phyloP scores from a whole-genome alignment of 2,888 invertebrate genomes.

The Salticus scenicus region DNA sequence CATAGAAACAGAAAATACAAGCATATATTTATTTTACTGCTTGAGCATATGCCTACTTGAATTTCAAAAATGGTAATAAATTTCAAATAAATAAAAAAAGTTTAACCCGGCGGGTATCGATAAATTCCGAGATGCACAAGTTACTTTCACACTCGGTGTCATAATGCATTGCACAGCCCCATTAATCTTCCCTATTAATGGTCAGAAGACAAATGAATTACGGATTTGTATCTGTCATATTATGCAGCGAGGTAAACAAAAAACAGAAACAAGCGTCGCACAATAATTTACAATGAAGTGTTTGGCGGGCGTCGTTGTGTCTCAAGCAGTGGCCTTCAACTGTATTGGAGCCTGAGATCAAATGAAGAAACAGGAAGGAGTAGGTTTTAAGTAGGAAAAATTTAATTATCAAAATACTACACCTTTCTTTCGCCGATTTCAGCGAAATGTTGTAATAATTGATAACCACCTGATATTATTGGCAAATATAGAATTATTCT shows the following conservation, averaged over 20 bases:
- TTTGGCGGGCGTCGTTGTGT: neutral
- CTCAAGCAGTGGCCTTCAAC: neutral
- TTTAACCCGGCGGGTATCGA: neutral
- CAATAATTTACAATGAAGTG: slow-evolving; percentile 10
- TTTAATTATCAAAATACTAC: too few relatives aligned
- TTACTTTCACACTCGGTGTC: neutral
- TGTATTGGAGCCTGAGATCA: neutral
- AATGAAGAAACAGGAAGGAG: neutral
- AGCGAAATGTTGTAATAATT: too few relatives aligned
- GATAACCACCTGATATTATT: neutral
- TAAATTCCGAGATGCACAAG: neutral
- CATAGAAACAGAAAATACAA: too few relatives aligned
- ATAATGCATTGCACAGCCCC: too few relatives aligned
- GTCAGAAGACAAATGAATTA: neutral
- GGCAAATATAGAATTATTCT: neutral
- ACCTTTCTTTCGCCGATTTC: too few relatives aligned
- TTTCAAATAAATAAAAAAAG: too few relatives aligned
- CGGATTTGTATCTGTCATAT: neutral
- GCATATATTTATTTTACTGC: too few relatives aligned
- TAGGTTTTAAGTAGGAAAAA: neutral
- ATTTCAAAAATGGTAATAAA: too few relatives aligned
- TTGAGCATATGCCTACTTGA: too few relatives aligned
- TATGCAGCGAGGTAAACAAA: slow-evolving; percentile 8
- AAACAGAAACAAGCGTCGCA: slow-evolving; percentile 4
- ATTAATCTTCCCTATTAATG: neutral